Base-by-base conservation (phyloP, 1,140 invertebrate species). In the Dufourea novaeangliae region DNA sequence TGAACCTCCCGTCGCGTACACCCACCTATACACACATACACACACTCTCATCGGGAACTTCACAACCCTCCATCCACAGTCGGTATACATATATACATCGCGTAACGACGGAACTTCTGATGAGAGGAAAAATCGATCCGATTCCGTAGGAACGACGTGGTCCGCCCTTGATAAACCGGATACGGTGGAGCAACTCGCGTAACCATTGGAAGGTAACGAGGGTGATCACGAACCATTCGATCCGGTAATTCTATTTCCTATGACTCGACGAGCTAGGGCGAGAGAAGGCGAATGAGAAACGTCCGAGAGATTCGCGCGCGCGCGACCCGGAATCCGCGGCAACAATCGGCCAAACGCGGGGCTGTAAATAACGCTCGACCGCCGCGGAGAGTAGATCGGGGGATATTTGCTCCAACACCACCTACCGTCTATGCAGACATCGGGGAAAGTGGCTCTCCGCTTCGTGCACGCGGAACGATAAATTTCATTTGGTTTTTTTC, bases 71-170 rank as follows among this genome's bases (percentile, higher is more conserved):
- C 34, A 8, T 20, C 7, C 39, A n/a, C n/a, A n/a, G n/a, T n/a
- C 17, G 57, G 63, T 61, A 25, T 52, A n/a, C n/a, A n/a, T n/a
- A n/a, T n/a, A n/a, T n/a, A n/a, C n/a, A 61, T 29, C 41, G n/a
- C 37, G 32, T 54, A 63, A 74, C 57, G 64, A 79, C 44, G 69
- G 41, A 73, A 82, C 52, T 78, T 72, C 50, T 41, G 57, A 79
- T 73, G 59, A 64, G 52, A 69, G 59, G 73, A 69, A 66, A 68
- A 61, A 73, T 79, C 46, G 57, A 72, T 72, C 62, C 62, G 62
- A 74, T 67, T 74, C n/a, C 50, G 50, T 32, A 50, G 57, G 39
- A 68, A 66, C 41, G 52, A 25, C 29, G 61, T n/a, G 34, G n/a
- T 27, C 46, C 73, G 66, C 54, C 27, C 50, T 41, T 64, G 64